phyloP scores from a whole-genome alignment of 2,797 vertebrate species.

The Novumbra hubbsi region DNA sequence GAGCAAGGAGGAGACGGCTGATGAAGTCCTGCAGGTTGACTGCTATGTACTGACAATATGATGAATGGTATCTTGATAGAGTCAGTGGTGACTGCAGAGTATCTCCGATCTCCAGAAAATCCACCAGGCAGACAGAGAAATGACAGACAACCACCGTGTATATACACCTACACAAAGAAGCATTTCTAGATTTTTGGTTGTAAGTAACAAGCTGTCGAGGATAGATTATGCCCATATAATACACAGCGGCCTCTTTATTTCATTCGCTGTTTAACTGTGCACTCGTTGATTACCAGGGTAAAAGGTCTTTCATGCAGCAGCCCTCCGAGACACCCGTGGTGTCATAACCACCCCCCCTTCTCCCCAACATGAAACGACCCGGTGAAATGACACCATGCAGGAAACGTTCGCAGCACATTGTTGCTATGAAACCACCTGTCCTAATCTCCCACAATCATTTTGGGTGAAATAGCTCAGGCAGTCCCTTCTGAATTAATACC shows the following conservation, averaged over 20 bases:
- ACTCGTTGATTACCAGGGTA: constrained; percentile 30
- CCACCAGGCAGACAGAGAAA: constrained; percentile 3
- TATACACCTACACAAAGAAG: too few relatives aligned
- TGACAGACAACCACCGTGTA: too few relatives aligned
- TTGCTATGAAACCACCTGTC: constrained; percentile 82
- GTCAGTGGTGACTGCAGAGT: constrained; percentile 5
- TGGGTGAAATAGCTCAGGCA: constrained; percentile 36
- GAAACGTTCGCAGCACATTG: constrained; percentile 71
- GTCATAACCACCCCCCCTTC: too few relatives aligned
- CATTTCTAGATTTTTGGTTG: too few relatives aligned
- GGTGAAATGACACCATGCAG: constrained; percentile 65
- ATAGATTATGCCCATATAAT: too few relatives aligned
- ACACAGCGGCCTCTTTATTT: constrained; percentile 7
- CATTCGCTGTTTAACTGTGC: constrained; percentile 6
- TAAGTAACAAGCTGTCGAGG: too few relatives aligned
- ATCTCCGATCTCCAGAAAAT: too few relatives aligned
- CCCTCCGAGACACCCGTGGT: too few relatives aligned
- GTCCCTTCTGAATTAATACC: constrained; percentile 35
- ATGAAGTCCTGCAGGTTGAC: constrained; percentile 23
- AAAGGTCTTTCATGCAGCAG: constrained; percentile 14
- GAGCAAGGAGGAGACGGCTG: constrained; percentile 32
- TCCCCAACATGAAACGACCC: constrained; percentile 5
- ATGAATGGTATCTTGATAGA: constrained; percentile 33
- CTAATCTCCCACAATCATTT: constrained; percentile 68
- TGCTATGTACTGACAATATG: constrained; percentile 36